Base-by-base conservation (phyloP, 2,888 invertebrate species). In the Argyra leucocephala region DNA sequence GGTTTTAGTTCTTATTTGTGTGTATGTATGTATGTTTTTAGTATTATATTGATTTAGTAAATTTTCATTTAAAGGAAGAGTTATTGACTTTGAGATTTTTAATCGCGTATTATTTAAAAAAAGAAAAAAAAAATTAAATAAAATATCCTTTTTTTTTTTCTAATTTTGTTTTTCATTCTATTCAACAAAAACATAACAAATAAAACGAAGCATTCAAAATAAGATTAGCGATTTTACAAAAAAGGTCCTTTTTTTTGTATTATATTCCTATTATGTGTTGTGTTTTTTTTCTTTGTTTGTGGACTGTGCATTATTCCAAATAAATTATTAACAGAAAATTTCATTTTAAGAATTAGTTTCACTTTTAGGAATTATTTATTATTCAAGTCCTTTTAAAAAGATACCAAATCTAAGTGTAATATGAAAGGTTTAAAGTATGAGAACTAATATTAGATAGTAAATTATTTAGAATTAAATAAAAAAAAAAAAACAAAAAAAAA, bases 301-400 rank as follows among this genome's bases (percentile, higher is more conserved):
- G n/a, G n/a, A n/a, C 48, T 15, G 5, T 18, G 3, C 48, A 48
- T 48, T 48, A 18, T 48, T 5, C 18, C 12, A 48, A 48, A 48
- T 48, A n/a, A 48, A 48, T 48, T 48, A 48, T 48, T 48, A 48
- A 48, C 48, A 48, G n/a, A n/a, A 48, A 37, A 48, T 48, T 26
- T 6, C 9, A 31, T 10, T 31, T 10, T 31, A 31, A 7, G 12
- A 31, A 31, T 31, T 31, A 31, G 31, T 31, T 31, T 31, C 7
- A 31, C 12, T 31, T 31, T 31, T 31, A 31, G 12, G 31, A 6
- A 31, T 31, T 31, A 31, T 31, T 31, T 31, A 31, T 31, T 31
- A 31, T 12, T 31, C 1, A 31, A 31, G 12, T 31, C 31, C 31
- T 31, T 31, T 31, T 7, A n/a, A n/a, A n/a, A n/a, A n/a, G n/a